These are phyloP conservation scores for Silvanus unidentatus DNA, from an alignment of 2,888 invertebrate genomes.

Conservation along the genomic window DNA sequence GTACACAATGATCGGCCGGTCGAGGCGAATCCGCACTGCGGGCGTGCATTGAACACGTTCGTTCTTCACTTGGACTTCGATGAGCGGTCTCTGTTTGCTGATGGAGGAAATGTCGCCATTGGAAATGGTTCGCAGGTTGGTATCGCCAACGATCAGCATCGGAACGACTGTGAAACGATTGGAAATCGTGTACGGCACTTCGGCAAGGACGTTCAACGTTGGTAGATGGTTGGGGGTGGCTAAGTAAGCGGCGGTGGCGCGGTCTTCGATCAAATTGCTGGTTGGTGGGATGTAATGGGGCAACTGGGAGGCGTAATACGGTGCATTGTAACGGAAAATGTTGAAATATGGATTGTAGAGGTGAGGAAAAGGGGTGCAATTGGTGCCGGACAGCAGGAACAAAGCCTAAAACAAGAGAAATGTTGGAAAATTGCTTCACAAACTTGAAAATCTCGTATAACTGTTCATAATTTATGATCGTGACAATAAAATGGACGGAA, in stretches of 20 bases:
- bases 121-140: conserved; percentile 39
- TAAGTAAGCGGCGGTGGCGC: conserved; percentile 15
- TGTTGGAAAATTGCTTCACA: background rate
- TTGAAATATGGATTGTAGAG: conserved; percentile 19
- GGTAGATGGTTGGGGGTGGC: conserved; percentile 22
- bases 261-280: conserved; percentile 14
- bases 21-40: conserved; percentile 43
- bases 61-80: conserved; percentile 39
- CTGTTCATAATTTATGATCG: background rate
- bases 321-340: conserved; percentile 14
- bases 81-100: conserved; percentile 39
- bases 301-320: conserved; percentile 14
- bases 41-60: conserved; percentile 41
- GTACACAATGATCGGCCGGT: conserved; percentile 42
- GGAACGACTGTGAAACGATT: conserved; percentile 41
- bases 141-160: conserved; percentile 37
- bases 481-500: too few relatives aligned
- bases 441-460: background rate
- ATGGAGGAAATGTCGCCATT: conserved; percentile 41
- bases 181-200: conserved; percentile 36
- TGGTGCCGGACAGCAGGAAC: background rate
- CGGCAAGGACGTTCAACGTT: conserved; percentile 38
- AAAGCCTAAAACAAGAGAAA: background rate
- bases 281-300: conserved; percentile 16
- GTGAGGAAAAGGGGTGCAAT: conserved; percentile 8